Evolutionary conservation across 2,113 vertebrate species (phyloP).

Genomic region (Shinisaurus crocodilurus): DNA sequence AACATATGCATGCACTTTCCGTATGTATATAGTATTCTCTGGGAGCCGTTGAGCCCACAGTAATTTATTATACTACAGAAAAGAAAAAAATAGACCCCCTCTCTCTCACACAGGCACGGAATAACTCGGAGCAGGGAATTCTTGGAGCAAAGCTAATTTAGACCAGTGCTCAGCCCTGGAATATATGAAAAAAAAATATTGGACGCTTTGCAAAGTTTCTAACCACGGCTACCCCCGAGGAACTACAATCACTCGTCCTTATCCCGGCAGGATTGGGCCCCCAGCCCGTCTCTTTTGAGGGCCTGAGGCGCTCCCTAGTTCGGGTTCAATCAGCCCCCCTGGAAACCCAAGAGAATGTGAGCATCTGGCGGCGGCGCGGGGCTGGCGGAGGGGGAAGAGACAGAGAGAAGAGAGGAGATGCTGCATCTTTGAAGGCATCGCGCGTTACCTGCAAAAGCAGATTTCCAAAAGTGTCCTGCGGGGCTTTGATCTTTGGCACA

Average conservation of each 20-base stretch:
- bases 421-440: neutral
- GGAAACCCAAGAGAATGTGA: neutral
- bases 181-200: neutral
- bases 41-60: too few species aligned
- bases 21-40: too few species aligned
- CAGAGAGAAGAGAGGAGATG: too few species aligned
- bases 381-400: too few species aligned
- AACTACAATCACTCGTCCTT: neutral
- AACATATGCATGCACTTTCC: too few species aligned
- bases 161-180: too few species aligned
- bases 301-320: neutral
- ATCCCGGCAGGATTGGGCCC: neutral
- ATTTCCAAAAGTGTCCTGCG: slow-evolving; percentile 89
- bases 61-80: too few species aligned
- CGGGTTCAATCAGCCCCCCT: neutral
- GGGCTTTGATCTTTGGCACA: slow-evolving; percentile 92
- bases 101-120: neutral
- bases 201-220: neutral
- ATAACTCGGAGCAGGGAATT: neutral
- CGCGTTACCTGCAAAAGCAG: slow-evolving; percentile 88
- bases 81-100: too few species aligned
- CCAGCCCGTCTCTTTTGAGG: neutral
- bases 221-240: neutral
- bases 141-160: neutral
- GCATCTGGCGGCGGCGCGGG: neutral